Evolutionary conservation across 2,113 vertebrate genomes (phyloP).

Genomic region (Ammodytes marinus): DNA sequence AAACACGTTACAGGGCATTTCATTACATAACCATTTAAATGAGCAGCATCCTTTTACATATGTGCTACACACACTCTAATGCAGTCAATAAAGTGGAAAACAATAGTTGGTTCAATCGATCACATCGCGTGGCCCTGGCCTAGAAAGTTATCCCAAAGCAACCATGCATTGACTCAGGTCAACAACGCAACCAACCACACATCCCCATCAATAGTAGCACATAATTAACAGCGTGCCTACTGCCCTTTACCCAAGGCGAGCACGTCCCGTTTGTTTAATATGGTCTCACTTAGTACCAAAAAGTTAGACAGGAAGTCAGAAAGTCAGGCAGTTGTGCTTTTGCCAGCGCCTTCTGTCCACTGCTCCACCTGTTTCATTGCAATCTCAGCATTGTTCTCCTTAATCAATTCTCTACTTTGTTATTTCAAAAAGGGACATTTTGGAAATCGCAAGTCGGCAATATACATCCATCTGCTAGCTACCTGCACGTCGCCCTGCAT

Average conservation of each 20-base stretch:
- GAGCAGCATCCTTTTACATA: slow-evolving; percentile 17
- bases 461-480: background rate
- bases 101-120: slow-evolving; percentile 54
- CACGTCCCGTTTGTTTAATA: slow-evolving; percentile 63
- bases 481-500: background rate
- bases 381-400: slow-evolving; percentile 64
- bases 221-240: slow-evolving; percentile 55
- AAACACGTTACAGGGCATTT: slow-evolving; percentile 36
- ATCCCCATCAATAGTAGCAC: slow-evolving; percentile 58
- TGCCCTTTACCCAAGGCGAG: slow-evolving; percentile 41
- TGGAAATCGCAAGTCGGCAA: background rate
- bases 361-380: slow-evolving; percentile 44
- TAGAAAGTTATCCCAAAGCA: slow-evolving; percentile 47
- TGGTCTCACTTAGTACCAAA: slow-evolving; percentile 69
- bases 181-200: slow-evolving; percentile 41
- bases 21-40: slow-evolving; percentile 62
- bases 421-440: slow-evolving; percentile 40
- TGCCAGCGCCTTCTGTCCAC: slow-evolving; percentile 2
- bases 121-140: slow-evolving; percentile 30
- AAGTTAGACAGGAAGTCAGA: slow-evolving; percentile 69
- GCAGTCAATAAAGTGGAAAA: slow-evolving; percentile 40
- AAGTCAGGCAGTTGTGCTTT: slow-evolving; percentile 37
- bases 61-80: background rate
- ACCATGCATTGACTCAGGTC: slow-evolving; percentile 35
- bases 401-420: slow-evolving; percentile 54